Percentiles rank a stretch among this genome's conserved stretches.
Evolutionary conservation across 2,797 vertebrate genomes (phyloP).

Genomic region (Anguilla anguilla): DNA sequence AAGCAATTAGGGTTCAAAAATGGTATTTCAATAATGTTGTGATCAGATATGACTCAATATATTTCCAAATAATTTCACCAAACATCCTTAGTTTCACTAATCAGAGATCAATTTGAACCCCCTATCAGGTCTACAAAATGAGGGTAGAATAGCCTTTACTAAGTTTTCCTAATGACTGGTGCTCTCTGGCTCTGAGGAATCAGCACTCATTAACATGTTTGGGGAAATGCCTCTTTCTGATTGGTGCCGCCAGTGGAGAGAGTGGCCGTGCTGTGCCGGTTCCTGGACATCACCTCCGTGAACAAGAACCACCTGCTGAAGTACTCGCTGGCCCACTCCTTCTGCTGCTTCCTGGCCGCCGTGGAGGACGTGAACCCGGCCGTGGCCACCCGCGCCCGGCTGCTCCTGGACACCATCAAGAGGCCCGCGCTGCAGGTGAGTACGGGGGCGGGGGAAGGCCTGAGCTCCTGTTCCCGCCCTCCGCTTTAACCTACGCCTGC

Average conservation of each 20-base stretch:
- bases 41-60: neutral
- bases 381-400: slow-evolving; percentile 92
- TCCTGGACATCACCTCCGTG: slow-evolving; percentile 95
- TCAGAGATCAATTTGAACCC: neutral
- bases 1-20: neutral
- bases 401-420: slow-evolving; percentile 95
- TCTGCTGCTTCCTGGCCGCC: slow-evolving; percentile 95
- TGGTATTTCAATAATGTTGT: neutral
- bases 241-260: slow-evolving; percentile 83
- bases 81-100: neutral
- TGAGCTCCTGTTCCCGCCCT: neutral
- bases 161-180: neutral
- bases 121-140: neutral
- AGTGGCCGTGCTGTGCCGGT: slow-evolving; percentile 94
- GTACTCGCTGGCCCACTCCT: slow-evolving; percentile 93
- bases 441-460: neutral
- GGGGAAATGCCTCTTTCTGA: neutral
- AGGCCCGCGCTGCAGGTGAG: slow-evolving; percentile 91
- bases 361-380: slow-evolving; percentile 98
- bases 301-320: slow-evolving; percentile 97
- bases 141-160: neutral
- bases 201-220: neutral
- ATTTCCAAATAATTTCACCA: neutral
- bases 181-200: neutral
- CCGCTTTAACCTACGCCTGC: neutral